Percentiles rank a stretch among this genome's conserved stretches.
phyloP scores from a whole-genome alignment of 64 coral and sea anemone genomes.

The Pocillopora verrucosa region DNA sequence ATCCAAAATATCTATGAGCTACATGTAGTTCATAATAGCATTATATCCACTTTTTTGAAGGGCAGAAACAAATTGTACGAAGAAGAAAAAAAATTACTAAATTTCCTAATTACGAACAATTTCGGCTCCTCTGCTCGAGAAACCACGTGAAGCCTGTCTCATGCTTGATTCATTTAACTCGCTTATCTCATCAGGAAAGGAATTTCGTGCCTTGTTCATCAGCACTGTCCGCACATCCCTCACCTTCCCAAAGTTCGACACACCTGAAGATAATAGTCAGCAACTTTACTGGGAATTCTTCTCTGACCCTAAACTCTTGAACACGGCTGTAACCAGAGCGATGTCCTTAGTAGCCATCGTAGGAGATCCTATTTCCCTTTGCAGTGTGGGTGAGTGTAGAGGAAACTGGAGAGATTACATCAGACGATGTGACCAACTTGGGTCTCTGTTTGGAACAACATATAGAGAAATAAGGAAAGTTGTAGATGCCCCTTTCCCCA shows the following conservation, averaged over 20 bases:
- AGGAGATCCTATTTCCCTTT: conserved; percentile 68
- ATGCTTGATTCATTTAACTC: too few relatives aligned
- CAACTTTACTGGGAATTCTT: conserved; percentile 56
- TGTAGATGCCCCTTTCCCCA: neutral
- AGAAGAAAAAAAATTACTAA: too few relatives aligned
- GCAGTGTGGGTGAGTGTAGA: conserved; percentile 57
- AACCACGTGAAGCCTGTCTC: too few relatives aligned
- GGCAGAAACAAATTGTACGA: too few relatives aligned
- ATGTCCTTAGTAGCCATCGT: conserved; percentile 69
- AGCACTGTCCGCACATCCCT: conserved; percentile 55
- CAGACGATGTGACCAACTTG: conserved; percentile 29
- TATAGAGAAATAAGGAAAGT: conserved; percentile 5
- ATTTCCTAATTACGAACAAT: too few relatives aligned
- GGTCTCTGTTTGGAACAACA: conserved; percentile 28
- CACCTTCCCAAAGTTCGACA: neutral
- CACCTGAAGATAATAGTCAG: neutral
- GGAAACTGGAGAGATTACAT: conserved; percentile 75
- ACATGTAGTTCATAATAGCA: too few relatives aligned
- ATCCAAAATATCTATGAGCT: too few relatives aligned
- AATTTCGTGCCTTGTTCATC: conserved; percentile 52
- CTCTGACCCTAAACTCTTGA: conserved; percentile 73
- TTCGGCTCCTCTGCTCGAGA: too few relatives aligned
- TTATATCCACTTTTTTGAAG: too few relatives aligned
- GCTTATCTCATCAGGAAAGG: conserved; percentile 24
- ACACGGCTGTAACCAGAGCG: conserved; percentile 76